Conservation (phyloP, 2,797 vertebrate species). For the Mormyrops attenuatus region DNA sequence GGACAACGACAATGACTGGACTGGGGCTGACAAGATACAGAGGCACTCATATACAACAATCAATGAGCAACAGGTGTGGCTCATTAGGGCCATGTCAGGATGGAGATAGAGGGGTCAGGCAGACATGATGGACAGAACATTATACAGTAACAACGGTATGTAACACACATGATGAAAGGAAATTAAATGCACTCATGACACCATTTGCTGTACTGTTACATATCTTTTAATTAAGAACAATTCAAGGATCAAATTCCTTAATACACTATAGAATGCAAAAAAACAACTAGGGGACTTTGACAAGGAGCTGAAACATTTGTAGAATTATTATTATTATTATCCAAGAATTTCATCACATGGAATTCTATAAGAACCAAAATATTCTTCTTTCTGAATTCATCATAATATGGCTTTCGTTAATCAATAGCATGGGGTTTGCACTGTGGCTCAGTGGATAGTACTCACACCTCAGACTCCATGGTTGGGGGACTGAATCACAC, state of each 20-base stretch:
- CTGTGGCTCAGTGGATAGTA: not conserved
- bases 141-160: not conserved
- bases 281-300: not conserved
- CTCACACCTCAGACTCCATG: not conserved
- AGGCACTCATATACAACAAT: not conserved
- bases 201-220: not conserved
- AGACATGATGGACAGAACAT: not conserved
- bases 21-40: not conserved
- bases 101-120: not conserved
- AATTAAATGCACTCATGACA: not conserved
- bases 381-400: not conserved
- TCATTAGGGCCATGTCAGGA: not conserved
- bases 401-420: not conserved
- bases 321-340: not conserved
- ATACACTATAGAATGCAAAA: not conserved
- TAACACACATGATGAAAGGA: not conserved
- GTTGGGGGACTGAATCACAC: not conserved
- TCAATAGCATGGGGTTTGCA: not conserved
- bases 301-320: not conserved
- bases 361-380: not conserved
- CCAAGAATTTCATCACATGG: not conserved
- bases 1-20: not conserved
- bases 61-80: not conserved
- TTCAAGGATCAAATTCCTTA: not conserved
- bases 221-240: not conserved